These are phyloP conservation scores for Oncorhynchus masou DNA, from an alignment of 2,113 vertebrate species.

Conservation along the genomic window DNA sequence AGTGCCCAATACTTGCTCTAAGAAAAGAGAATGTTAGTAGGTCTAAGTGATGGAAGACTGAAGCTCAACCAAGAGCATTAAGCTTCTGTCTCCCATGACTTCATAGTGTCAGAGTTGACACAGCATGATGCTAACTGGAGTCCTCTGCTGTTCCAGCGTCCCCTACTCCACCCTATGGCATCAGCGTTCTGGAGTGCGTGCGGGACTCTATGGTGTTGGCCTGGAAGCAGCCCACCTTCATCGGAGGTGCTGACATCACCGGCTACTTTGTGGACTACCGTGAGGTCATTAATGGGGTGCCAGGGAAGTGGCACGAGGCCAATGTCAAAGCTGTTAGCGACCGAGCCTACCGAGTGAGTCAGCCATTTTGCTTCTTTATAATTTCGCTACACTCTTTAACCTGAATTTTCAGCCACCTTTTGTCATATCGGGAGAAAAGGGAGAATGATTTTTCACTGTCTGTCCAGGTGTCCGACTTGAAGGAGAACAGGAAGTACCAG, in stretches of 20 bases:
- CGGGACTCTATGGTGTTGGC: conserved; percentile 90
- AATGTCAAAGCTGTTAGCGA: conserved; percentile 88
- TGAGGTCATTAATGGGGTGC: conserved; percentile 80
- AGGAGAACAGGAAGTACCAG: conserved; percentile 93
- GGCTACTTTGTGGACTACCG: conserved; percentile 96
- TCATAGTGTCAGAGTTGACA: conserved; percentile 11
- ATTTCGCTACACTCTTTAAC: background rate
- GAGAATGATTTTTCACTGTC: background rate
- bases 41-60: conserved; percentile 10
- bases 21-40: background rate
- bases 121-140: conserved; percentile 42
- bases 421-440: background rate
- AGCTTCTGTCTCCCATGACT: conserved; percentile 41
- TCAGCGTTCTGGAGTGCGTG: conserved; percentile 89
- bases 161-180: conserved; percentile 88
- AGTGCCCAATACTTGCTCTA: conserved; percentile 9
- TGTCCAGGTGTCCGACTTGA: conserved; percentile 84
- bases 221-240: conserved; percentile 89
- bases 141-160: conserved; percentile 76
- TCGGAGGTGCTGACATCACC: conserved; percentile 86
- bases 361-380: background rate
- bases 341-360: conserved; percentile 91
- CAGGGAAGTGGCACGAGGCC: conserved; percentile 91
- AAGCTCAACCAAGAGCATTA: conserved; percentile 15
- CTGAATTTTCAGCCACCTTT: background rate